These are phyloP conservation scores for Meloidogyne exigua DNA, from an alignment of 1,140 invertebrate species.

Conservation along the genomic window DNA sequence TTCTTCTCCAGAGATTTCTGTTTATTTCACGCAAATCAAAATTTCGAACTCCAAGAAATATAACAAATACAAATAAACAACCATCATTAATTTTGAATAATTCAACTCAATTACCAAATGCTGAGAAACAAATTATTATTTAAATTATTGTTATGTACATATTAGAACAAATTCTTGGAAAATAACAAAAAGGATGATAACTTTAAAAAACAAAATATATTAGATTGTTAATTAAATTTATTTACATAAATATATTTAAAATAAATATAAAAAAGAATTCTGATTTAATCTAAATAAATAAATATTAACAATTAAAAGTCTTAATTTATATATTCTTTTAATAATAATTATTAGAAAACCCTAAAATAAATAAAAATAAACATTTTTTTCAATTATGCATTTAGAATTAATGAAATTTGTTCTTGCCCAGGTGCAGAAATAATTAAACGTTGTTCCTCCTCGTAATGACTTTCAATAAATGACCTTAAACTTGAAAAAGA, in stretches of 20 bases:
- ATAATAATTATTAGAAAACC: too few species aligned
- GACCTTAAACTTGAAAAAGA: conserved; percentile 43
- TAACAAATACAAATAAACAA: not conserved
- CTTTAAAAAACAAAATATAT: not conserved
- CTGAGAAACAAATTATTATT: not conserved
- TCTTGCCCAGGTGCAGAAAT: conserved; percentile 57
- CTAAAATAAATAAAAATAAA: too few species aligned
- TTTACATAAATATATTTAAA: not conserved
- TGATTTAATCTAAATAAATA: too few species aligned
- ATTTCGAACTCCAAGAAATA: not conserved
- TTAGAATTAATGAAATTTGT: conserved; percentile 58
- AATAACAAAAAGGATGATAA: not conserved
- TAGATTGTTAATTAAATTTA: not conserved
- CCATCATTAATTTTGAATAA: not conserved
- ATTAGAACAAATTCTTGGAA: not conserved
- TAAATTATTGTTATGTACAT: not conserved
- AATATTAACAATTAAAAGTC: too few species aligned
- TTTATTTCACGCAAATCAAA: not conserved
- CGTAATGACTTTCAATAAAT: conserved; percentile 51
- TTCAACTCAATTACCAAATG: not conserved
- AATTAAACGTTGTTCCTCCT: conserved; percentile 50
- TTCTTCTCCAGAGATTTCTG: not conserved
- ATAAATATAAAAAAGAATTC: too few species aligned
- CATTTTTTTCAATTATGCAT: conserved; percentile 21
- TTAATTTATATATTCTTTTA: too few species aligned